Evolutionary conservation across 2,797 vertebrate genomes (phyloP), one percentile per base, ranked within the genome.

Genomic region (Australoheros facetus): DNA sequence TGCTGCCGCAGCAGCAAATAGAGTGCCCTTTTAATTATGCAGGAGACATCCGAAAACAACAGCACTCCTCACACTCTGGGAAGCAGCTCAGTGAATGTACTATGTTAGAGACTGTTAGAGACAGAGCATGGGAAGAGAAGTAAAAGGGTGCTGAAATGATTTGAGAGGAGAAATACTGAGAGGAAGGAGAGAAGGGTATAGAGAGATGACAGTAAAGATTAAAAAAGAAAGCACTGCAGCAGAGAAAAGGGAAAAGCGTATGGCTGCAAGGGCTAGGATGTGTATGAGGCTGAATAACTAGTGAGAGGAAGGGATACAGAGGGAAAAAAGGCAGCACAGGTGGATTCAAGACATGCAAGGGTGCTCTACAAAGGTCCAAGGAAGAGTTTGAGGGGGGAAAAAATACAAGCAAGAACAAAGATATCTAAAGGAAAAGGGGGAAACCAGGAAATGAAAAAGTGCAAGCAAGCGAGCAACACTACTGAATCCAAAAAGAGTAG

Each of bases 21-120:
- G 94, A 96, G 94, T 95, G 93, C 84, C 89, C 92, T 92, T 93
- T 96, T 94, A 96, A 96, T 96, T 95, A 96, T 96, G 94, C 92
- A 96, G 93, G 94, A 96, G 95, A 95, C 94, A 94, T 95, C 93
- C 85, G 85, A 91, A 95, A 93, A 94, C 93, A 96, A 95, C 93
- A 94, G 93, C 94, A 93, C 90, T 95, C 92, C 92, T 94, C 94
- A 95, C 93, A 93, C 94, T 94, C 94, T 87, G 88, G 86, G 93
- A 90, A 94, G 87, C 92, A 92, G 89, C 89, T 83, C 87, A 86
- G 91, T 88, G 91, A 95, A 93, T 93, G 93, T 85, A 89, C 85
- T 86, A 84, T 93, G 94, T 94, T 94, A 93, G 89, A 94, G 72
- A 84, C 92, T 91, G 91, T 89, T 85, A 89, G 86, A 89, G 92